Evolutionary conservation across 2,888 invertebrate genomes (phyloP).

Genomic region (Magallana nippona): DNA sequence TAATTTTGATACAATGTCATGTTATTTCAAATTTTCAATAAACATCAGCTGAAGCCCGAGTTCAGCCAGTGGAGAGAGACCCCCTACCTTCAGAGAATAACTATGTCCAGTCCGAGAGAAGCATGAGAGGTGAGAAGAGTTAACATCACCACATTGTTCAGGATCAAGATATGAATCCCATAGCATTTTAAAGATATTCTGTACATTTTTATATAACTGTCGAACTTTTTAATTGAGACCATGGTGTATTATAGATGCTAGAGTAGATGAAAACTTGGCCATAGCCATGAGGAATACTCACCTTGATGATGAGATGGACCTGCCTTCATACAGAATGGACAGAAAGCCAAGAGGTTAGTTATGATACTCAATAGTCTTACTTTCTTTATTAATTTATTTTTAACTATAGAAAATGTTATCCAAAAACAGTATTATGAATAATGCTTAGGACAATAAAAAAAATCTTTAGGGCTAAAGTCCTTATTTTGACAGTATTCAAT

Average conservation of each 20-base stretch:
- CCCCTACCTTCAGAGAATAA: conserved; percentile 11
- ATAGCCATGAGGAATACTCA: background rate
- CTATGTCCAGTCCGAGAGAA: conserved; percentile 20
- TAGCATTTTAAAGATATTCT: no score
- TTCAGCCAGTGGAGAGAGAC: background rate
- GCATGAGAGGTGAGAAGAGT: background rate
- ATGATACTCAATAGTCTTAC: background rate
- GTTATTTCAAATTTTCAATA: no score
- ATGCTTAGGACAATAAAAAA: no score
- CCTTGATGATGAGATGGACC: conserved; percentile 41
- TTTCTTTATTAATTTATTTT: no score
- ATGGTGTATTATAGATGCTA: background rate
- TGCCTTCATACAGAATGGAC: conserved; percentile 54
- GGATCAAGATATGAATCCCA: no score
- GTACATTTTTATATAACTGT: no score
- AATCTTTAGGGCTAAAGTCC: background rate
- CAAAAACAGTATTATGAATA: no score
- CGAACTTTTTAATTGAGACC: no score
- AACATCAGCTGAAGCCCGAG: conserved; percentile 28
- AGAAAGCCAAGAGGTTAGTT: conserved; percentile 49
- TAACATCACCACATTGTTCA: no score
- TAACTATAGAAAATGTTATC: no score
- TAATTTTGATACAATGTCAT: no score
- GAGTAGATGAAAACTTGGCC: background rate
- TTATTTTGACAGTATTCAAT: background rate